These are phyloP conservation scores for Myotis pilosus DNA, from an alignment of 2,797 vertebrate species.

Conservation along the genomic window DNA sequence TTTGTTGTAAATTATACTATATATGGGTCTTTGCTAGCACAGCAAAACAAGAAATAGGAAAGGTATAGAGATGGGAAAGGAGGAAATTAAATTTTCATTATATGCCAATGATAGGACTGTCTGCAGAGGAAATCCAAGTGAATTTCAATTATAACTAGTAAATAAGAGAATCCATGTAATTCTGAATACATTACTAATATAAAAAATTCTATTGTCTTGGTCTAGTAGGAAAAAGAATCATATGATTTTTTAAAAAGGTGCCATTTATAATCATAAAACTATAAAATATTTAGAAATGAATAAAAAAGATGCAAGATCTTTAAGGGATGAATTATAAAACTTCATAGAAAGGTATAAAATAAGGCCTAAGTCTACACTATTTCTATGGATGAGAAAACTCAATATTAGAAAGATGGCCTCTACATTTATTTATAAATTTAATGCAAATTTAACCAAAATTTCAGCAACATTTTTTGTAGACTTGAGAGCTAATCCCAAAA, in stretches of 20 bases:
- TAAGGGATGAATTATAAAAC: background rate
- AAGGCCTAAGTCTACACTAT: background rate
- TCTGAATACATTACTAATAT: background rate
- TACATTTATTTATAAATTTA: background rate
- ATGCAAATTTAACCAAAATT: background rate
- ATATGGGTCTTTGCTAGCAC: background rate
- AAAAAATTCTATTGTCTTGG: background rate
- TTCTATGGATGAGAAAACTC: background rate
- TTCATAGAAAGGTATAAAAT: background rate
- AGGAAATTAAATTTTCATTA: background rate
- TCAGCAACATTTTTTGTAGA: background rate
- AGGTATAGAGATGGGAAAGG: background rate
- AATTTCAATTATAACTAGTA: constrained; percentile 18
- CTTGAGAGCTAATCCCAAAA: constrained; percentile 7
- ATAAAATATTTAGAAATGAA: background rate
- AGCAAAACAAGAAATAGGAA: background rate
- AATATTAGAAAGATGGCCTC: background rate
- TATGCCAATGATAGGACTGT: background rate
- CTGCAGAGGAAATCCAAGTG: background rate
- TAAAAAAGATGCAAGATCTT: background rate
- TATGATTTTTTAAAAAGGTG: background rate
- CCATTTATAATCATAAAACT: background rate
- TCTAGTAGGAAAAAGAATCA: background rate
- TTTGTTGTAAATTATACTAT: background rate
- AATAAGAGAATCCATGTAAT: background rate